Conservation (phyloP, 2,113 vertebrate species). For the Chloroceryle aenea region DNA sequence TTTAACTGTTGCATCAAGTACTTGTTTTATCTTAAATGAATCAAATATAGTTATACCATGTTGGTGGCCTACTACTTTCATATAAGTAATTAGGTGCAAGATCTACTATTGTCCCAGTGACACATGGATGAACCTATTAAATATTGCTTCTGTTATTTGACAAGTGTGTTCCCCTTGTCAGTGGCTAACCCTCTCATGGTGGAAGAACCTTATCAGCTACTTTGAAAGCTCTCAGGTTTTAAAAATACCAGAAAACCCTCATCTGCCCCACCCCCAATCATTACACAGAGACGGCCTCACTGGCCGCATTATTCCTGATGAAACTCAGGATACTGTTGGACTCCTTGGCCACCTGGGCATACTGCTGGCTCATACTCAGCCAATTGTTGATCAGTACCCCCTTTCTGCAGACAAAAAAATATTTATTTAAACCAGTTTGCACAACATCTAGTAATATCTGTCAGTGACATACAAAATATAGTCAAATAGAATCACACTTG, state of each 20-base stretch:
- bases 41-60: neutral
- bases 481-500: neutral
- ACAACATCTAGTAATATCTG: neutral
- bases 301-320: too few species aligned
- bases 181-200: neutral
- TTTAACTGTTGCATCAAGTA: neutral
- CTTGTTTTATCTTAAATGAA: neutral
- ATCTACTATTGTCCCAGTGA: neutral
- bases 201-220: neutral
- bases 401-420: too few species aligned
- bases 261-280: neutral
- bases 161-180: neutral
- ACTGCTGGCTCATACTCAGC: too few species aligned
- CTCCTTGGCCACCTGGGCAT: too few species aligned
- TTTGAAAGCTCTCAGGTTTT: neutral
- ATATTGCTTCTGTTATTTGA: neutral
- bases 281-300: neutral
- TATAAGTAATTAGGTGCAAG: neutral
- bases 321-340: too few species aligned
- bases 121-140: neutral
- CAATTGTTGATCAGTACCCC: too few species aligned
- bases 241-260: neutral
- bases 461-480: neutral
- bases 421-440: neutral
- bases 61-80: neutral